phyloP scores from a whole-genome alignment of 2,113 vertebrate genomes.

The Apodemus speciosus region DNA sequence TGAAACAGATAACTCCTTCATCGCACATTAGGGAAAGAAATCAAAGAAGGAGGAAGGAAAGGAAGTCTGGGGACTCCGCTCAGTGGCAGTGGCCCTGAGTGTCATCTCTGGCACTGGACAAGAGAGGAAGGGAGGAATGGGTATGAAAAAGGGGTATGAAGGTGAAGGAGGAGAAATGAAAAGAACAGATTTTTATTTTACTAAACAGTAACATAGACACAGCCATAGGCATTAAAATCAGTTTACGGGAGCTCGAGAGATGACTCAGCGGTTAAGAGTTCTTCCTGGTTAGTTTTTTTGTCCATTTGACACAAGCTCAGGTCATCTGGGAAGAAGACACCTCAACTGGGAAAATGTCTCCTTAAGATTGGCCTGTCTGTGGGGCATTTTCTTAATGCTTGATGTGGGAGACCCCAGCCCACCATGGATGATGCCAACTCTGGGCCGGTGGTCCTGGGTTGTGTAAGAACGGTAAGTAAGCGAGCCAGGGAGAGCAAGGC shows the following conservation, averaged over 20 bases:
- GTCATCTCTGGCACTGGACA: neutral
- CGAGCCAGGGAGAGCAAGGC: too few species aligned
- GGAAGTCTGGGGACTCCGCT: neutral
- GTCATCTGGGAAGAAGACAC: neutral
- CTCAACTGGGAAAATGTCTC: neutral
- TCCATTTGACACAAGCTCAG: neutral
- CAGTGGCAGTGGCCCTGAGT: too few species aligned
- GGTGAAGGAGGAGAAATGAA: neutral
- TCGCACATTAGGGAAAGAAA: neutral
- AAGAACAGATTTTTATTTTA: neutral
- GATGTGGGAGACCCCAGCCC: neutral
- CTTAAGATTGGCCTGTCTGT: too few species aligned
- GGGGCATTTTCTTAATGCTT: neutral
- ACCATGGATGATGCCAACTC: neutral
- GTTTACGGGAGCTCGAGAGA: neutral
- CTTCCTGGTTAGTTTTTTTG: neutral
- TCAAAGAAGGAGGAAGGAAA: neutral
- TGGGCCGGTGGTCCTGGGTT: neutral
- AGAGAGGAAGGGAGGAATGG: neutral
- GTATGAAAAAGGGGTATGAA: neutral
- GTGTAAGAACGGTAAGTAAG: neutral
- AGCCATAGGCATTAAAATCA: neutral
- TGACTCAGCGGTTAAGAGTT: neutral
- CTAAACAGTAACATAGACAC: conserved; percentile 28
- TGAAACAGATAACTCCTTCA: neutral